Evolutionary conservation across 1,140 invertebrate species (phyloP), one percentile per base, ranked within the genome.

Genomic region (Drosophila burlai): DNA sequence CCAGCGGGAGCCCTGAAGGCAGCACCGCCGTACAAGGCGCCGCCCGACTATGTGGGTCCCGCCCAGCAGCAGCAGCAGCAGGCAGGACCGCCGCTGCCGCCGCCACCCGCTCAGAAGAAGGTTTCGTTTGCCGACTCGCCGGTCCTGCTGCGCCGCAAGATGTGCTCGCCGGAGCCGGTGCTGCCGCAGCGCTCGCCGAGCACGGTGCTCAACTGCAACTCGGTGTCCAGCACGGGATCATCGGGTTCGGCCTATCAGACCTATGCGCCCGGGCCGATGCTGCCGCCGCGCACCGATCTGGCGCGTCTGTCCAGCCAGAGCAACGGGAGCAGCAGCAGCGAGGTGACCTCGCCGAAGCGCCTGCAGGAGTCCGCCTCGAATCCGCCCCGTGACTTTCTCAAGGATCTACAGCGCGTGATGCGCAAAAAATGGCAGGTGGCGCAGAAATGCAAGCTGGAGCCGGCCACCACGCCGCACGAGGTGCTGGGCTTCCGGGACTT

Each of bases 351-450:
- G n/a, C 96, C 97, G 0, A 96, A 96, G 77, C 96, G 96, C 71
- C 93, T 97, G 18, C 94, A 95, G 0, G 95, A 96, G 29, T 96
- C 96, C 0, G 94, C 94, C 36, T 95, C 95, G 63, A 96, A 97
- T 81, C 97, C 97, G 3, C 97, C 97, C 0, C 95, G 95, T 6
- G 96, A 97, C 49, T 98, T 98, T 81, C 93, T 98, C 10, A 96
- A 96, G 87, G 97, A 98, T 93, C 93, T 98, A 9, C 97, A 98
- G 80, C 94, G 97, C 50, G 97, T 98, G 0, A 98, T 98, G 97
- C 95, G 97, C 54, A 98, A 98, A 79, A 98, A 98, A 85, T 98
- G 97, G 97, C 97, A 98, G 91, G 97, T 98, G 2, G 97, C 97
- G 0, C 97, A 98, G 77, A 98, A 98, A 83, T 98, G 97, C 87